phyloP scores from a whole-genome alignment of 2,797 vertebrate genomes.

The Tenualosa thibaudeaui region DNA sequence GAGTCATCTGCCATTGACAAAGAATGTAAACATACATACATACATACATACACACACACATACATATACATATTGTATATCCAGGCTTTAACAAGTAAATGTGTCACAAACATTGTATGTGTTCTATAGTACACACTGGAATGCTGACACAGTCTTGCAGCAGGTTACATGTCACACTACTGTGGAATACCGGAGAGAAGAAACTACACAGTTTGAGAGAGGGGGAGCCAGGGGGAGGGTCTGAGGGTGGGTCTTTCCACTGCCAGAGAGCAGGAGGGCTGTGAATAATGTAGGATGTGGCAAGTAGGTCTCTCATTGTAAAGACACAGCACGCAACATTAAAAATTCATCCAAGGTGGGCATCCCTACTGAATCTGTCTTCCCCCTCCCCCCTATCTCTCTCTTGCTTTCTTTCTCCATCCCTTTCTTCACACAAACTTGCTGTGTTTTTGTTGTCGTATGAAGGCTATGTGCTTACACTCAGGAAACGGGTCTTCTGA shows the following conservation, averaged over 20 bases:
- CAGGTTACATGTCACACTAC: background rate
- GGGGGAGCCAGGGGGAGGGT: background rate
- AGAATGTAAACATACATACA: too few relatives aligned
- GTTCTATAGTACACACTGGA: too few relatives aligned
- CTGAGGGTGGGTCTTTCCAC: background rate
- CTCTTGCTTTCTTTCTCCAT: background rate
- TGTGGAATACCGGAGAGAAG: background rate
- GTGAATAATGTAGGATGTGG: constrained; percentile 54
- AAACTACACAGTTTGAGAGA: background rate
- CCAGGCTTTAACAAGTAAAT: too few relatives aligned
- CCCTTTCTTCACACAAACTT: background rate
- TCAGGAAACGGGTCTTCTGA: background rate
- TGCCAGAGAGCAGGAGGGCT: constrained; percentile 15
- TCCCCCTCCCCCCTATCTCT: background rate
- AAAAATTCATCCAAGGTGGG: constrained; percentile 57
- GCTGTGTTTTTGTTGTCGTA: too few relatives aligned
- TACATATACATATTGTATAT: too few relatives aligned
- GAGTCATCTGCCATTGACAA: too few relatives aligned
- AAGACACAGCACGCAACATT: constrained; percentile 43
- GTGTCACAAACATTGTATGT: too few relatives aligned
- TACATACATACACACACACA: too few relatives aligned
- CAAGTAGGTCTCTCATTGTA: constrained; percentile 38
- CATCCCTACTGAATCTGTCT: constrained; percentile 34
- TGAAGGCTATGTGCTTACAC: background rate
- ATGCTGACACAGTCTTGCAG: too few relatives aligned